These are phyloP conservation scores for Notarius quadriscutis DNA, from an alignment of 2,113 vertebrate genomes.

Conservation along the genomic window DNA sequence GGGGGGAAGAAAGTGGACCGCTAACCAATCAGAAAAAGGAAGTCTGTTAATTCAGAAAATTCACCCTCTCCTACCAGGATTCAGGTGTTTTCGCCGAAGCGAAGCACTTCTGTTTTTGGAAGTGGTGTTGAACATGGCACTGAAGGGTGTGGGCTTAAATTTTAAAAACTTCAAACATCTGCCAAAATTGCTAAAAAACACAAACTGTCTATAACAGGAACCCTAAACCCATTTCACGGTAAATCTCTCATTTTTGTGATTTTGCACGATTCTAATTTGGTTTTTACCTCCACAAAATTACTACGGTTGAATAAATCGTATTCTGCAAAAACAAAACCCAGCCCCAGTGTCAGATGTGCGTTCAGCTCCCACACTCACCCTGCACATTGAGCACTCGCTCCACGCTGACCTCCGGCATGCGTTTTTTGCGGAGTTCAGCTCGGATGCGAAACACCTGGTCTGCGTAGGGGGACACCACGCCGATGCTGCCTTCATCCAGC, in stretches of 20 bases:
- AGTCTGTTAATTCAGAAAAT: neutral
- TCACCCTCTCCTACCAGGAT: neutral
- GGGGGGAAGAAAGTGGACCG: neutral
- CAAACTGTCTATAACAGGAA: neutral
- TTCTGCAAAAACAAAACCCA: neutral
- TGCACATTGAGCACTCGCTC: conserved; percentile 97
- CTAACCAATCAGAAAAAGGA: neutral
- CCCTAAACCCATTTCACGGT: neutral
- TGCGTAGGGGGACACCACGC: conserved; percentile 95
- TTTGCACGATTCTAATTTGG: neutral
- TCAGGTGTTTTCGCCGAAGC: neutral
- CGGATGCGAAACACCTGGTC: conserved; percentile 98
- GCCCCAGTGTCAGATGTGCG: neutral
- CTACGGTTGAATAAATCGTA: neutral
- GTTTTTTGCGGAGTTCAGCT: conserved; percentile 94
- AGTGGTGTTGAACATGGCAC: neutral
- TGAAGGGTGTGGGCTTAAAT: neutral
- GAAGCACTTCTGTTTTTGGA: neutral
- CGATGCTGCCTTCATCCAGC: conserved; percentile 94
- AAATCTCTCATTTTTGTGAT: neutral
- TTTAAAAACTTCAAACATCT: neutral
- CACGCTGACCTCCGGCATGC: conserved; percentile 95
- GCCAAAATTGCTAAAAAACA: neutral
- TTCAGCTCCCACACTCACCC: conserved; percentile 76
- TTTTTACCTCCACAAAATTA: neutral